Evolutionary conservation across 2,113 vertebrate genomes (phyloP).

Genomic region (Melanocharis versteri): DNA sequence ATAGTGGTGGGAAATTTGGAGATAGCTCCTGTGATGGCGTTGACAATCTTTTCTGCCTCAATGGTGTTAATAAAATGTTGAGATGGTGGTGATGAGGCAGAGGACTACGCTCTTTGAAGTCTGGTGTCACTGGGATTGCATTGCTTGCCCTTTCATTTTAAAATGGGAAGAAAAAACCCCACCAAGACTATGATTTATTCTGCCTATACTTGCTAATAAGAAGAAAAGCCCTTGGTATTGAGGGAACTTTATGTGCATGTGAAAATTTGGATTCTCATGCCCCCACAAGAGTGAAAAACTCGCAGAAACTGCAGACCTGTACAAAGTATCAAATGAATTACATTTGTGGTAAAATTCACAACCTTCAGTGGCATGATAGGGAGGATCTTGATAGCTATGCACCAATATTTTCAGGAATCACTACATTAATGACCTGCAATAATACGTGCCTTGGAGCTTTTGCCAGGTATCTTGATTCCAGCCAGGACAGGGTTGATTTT

Average conservation of each 20-base stretch:
- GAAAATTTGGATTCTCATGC: background rate
- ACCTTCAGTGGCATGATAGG: background rate
- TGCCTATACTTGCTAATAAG: background rate
- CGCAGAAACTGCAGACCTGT: background rate
- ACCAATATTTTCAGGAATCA: background rate
- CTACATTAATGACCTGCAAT: background rate
- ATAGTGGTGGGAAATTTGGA: background rate
- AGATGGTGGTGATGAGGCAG: background rate
- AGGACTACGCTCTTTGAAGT: background rate
- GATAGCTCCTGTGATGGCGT: background rate
- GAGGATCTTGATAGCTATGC: background rate
- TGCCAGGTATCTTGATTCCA: background rate
- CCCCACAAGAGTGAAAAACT: background rate
- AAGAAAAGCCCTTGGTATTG: background rate
- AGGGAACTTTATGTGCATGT: background rate
- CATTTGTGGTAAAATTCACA: background rate
- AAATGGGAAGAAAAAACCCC: accelerated
- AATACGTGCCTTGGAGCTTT: background rate
- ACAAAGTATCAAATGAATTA: background rate
- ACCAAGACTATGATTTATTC: background rate
- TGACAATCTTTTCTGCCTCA: background rate
- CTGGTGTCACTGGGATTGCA: background rate
- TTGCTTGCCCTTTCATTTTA: background rate
- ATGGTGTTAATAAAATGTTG: background rate
- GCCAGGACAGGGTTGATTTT: background rate